Evolutionary conservation across 2,888 invertebrate genomes (phyloP).

Genomic region (Leptinotarsa haldemani): DNA sequence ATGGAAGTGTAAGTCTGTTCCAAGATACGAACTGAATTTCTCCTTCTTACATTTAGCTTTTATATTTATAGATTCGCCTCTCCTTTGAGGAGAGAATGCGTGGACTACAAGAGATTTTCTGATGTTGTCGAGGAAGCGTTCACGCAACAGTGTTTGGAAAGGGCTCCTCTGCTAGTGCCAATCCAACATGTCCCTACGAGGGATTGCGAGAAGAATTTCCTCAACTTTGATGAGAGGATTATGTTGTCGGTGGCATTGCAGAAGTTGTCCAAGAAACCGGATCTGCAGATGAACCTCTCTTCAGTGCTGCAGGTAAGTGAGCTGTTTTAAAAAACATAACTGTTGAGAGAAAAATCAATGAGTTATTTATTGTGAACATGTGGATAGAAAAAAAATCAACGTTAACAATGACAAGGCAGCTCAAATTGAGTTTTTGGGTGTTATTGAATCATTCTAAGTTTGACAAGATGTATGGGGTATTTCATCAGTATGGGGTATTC

Average conservation of each 20-base stretch:
- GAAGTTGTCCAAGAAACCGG: constrained; percentile 75
- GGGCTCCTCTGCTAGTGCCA: constrained; percentile 76
- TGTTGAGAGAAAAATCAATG: too few relatives aligned
- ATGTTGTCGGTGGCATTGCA: constrained; percentile 74
- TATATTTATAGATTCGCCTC: constrained; percentile 71
- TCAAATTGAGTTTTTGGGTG: too few relatives aligned
- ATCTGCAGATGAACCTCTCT: constrained; percentile 76
- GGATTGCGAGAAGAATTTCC: constrained; percentile 74
- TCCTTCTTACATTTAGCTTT: neutral
- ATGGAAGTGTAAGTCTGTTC: constrained; percentile 74
- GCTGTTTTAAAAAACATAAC: neutral
- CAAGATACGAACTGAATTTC: neutral
- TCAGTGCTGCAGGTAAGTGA: constrained; percentile 73
- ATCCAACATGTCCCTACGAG: constrained; percentile 77
- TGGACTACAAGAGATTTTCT: constrained; percentile 78
- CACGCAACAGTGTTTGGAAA: constrained; percentile 73
- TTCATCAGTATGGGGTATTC: too few relatives aligned
- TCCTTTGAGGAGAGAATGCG: constrained; percentile 70
- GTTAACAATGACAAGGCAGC: too few relatives aligned
- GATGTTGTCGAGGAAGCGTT: constrained; percentile 77
- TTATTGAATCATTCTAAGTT: too few relatives aligned
- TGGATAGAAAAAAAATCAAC: too few relatives aligned
- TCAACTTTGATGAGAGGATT: constrained; percentile 80
- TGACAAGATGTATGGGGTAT: too few relatives aligned
- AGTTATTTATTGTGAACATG: too few relatives aligned